Evolutionary conservation across 2,113 vertebrate species (phyloP).

Genomic region (Nyctereutes procyonoides): DNA sequence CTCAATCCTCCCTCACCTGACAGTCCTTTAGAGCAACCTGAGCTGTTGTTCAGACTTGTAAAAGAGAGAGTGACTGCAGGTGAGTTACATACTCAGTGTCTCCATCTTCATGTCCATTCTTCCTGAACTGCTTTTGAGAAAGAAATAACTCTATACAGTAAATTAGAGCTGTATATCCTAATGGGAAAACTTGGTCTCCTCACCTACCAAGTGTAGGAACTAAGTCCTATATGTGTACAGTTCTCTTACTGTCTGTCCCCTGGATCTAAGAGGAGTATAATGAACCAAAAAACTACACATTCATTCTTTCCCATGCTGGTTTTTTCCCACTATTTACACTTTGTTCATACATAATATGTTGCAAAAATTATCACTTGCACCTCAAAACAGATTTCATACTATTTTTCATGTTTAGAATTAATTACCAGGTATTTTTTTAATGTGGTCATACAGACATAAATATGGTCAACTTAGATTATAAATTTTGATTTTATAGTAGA

Average conservation of each 20-base stretch:
- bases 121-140: constrained; percentile 2
- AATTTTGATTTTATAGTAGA: constrained; percentile 13
- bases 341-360: background rate
- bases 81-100: background rate
- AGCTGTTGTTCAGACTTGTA: background rate
- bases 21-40: background rate
- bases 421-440: background rate
- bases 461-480: background rate
- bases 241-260: background rate
- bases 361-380: background rate
- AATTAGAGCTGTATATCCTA: background rate
- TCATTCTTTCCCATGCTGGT: background rate
- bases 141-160: background rate
- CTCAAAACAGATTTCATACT: background rate
- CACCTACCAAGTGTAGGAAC: background rate
- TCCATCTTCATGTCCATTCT: background rate
- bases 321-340: background rate
- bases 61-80: background rate
- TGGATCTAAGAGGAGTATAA: background rate
- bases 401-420: background rate
- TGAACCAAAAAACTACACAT: background rate
- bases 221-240: background rate
- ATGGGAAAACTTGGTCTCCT: background rate
- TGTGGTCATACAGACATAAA: constrained; percentile 25
- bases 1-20: background rate